Conservation (phyloP, 2,113 vertebrate species). For the Podocnemis expansa region DNA sequence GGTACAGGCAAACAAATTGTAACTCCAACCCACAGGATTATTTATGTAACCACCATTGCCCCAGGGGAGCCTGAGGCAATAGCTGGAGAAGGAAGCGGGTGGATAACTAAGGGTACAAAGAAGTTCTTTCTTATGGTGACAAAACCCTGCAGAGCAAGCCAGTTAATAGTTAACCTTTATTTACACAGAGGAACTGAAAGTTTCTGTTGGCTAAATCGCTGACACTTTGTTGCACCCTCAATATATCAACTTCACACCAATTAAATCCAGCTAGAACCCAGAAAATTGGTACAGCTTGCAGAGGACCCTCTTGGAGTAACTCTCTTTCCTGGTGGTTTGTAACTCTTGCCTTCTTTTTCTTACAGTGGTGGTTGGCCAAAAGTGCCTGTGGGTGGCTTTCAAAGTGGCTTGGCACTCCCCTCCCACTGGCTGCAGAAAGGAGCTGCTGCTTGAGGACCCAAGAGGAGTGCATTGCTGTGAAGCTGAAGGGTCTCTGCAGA, state of each 20-base stretch:
- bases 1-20: neutral
- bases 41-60: neutral
- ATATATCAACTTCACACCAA: neutral
- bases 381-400: too few species aligned
- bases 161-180: neutral
- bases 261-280: neutral
- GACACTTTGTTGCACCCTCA: neutral
- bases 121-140: neutral
- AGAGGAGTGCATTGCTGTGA: too few species aligned
- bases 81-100: neutral
- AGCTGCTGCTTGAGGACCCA: too few species aligned
- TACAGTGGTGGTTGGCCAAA: neutral
- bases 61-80: neutral
- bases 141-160: neutral
- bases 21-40: neutral
- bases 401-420: too few species aligned
- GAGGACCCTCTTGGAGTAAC: neutral
- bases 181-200: neutral
- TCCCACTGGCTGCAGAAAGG: too few species aligned
- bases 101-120: neutral
- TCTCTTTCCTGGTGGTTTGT: neutral
- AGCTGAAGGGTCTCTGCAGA: too few species aligned
- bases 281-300: neutral
- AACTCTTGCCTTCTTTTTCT: neutral
- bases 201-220: neutral